Base-by-base conservation (phyloP, 2,113 vertebrate genomes). In the Bucco capensis region DNA sequence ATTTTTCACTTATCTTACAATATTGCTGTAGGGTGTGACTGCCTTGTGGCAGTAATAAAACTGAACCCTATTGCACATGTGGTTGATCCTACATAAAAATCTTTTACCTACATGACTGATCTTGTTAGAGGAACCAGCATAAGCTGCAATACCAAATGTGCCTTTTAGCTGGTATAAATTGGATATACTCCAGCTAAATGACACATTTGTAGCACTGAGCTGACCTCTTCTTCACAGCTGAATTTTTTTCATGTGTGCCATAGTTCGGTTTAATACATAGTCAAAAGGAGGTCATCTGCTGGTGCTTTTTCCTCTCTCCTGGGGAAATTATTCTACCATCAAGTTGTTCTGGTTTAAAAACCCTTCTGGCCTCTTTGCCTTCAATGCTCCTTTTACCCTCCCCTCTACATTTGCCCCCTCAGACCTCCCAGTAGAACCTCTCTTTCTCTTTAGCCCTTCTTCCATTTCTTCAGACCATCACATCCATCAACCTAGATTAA, bases 151-250 rank as follows among this genome's bases (percentile, higher is more conserved):
- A 91, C 77, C 88, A 78, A 86, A 93, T 40, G 37, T 57, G 83
- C 73, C 50, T 91, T 83, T 88, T 81, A 81, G 69, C 69, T 88
- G 83, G 21, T 81, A 58, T 77, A 88, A 95, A 94, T 90, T 90
- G 65, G 53, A 67, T 88, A 28, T 95, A 74, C 73, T 90, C 33
- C 90, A 82, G 76, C 80, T 91, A 92, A 91, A 78, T 60, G 69
- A 81, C 88, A 93, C 16, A 3, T 91, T 91, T 91, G 53, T 86
- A 53, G 1, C 42, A n/a, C 80, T 86, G 83, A 88, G 72, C 54
- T 94, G 86, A 90, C 90, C 93, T 95, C 85, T 94, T 88, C 79
- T 93, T 73, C 53, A 27, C 61, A 67, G 79, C 30, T 51, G 67
- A 73, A 80, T 88, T 94, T 94, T 51, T 87, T 82, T 91, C 58